phyloP scores from a whole-genome alignment of 2,888 invertebrate genomes.

The Pomacea canaliculata region DNA sequence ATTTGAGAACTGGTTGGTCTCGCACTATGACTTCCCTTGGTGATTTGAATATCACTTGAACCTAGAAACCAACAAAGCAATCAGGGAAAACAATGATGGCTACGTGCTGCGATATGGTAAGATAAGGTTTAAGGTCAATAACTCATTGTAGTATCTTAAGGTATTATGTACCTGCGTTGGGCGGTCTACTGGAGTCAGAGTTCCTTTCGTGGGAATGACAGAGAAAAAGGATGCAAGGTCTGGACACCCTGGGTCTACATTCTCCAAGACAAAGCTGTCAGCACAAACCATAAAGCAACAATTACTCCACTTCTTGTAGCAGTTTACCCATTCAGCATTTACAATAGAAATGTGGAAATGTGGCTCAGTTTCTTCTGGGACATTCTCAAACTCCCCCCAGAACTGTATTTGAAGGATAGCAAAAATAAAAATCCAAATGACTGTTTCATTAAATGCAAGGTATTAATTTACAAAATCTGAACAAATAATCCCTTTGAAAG shows the following conservation, averaged over 20 bases:
- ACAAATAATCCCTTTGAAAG: too few species aligned
- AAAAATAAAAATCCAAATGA: too few species aligned
- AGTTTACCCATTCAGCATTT: neutral
- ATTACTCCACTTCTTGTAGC: neutral
- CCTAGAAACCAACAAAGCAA: constrained; percentile 29
- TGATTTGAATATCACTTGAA: constrained; percentile 66
- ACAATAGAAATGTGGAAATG: too few species aligned
- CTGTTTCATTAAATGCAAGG: too few species aligned
- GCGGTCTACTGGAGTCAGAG: constrained; percentile 63
- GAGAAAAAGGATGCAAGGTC: constrained; percentile 64
- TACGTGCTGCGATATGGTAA: too few species aligned
- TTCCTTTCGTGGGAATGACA: constrained; percentile 62
- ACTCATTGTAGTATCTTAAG: too few species aligned
- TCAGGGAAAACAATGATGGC: too few species aligned
- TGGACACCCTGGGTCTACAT: constrained; percentile 53
- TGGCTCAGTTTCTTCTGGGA: too few species aligned
- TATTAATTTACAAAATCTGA: too few species aligned
- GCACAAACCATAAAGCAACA: neutral
- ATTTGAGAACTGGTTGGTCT: constrained; percentile 67
- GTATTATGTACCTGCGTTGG: constrained; percentile 48
- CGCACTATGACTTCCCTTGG: constrained; percentile 64
- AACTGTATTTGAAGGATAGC: too few species aligned
- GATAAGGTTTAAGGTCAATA: too few species aligned
- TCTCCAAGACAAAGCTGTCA: constrained; percentile 65
- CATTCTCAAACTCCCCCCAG: too few species aligned